These are phyloP conservation scores for Procambarus clarkii DNA, from an alignment of 1,140 invertebrate species.

Conservation along the genomic window DNA sequence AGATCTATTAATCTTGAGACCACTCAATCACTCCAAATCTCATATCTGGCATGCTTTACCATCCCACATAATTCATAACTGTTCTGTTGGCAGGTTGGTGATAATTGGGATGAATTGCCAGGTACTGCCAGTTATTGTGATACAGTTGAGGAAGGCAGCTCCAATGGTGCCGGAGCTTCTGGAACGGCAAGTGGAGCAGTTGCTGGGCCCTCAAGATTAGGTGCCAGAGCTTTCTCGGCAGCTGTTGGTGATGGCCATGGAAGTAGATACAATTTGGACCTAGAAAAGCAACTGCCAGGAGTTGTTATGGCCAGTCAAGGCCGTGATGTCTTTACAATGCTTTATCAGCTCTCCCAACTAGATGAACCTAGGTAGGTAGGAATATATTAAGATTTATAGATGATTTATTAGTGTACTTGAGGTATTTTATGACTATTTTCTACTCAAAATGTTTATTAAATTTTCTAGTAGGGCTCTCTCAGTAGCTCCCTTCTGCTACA, in stretches of 20 bases:
- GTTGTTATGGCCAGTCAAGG: constrained; percentile 78
- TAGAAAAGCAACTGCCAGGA: constrained; percentile 79
- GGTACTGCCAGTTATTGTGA: constrained; percentile 68
- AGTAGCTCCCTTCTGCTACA: no score
- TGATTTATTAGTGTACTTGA: no score
- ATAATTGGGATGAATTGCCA: constrained; percentile 73
- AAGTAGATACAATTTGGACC: constrained; percentile 71
- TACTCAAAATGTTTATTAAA: no score
- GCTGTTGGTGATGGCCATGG: constrained; percentile 58
- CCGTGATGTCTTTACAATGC: constrained; percentile 78
- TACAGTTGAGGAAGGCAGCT: constrained; percentile 12
- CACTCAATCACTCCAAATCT: no score
- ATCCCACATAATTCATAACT: no score
- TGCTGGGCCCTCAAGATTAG: constrained; percentile 24
- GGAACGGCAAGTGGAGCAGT: constrained; percentile 36
- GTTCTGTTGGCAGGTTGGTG: constrained; percentile 19
- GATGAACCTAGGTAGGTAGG: constrained; percentile 76
- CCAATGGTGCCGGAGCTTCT: constrained; percentile 21
- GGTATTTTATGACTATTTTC: no score
- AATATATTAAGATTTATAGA: not conserved
- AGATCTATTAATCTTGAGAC: no score
- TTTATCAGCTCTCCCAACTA: constrained; percentile 78
- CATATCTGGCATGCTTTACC: no score
- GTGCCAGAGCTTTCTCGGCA: constrained; percentile 29
- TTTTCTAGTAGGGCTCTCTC: no score